Evolutionary conservation across 2,888 invertebrate genomes (phyloP).

Genomic region (Cremastinae sp.): DNA sequence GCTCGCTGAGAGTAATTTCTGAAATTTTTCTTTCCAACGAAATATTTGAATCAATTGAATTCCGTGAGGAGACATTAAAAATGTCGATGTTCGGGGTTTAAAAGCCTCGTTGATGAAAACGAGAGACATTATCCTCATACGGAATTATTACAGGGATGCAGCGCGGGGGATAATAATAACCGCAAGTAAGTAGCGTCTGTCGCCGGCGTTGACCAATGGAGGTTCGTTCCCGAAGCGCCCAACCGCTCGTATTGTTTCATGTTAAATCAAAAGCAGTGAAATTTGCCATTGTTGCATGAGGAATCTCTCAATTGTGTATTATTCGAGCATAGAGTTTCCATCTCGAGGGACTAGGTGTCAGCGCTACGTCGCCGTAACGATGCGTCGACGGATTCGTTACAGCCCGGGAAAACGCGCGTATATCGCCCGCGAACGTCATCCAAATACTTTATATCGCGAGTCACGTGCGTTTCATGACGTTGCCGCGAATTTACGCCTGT

Average conservation of each 20-base stretch:
- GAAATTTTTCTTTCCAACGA: too few relatives aligned
- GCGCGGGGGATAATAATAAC: slow-evolving; percentile 54
- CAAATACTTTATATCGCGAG: slow-evolving; percentile 40
- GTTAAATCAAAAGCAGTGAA: slow-evolving; percentile 76
- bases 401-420: neutral
- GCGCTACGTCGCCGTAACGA: slow-evolving; percentile 47
- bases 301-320: slow-evolving; percentile 35
- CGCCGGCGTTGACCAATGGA: slow-evolving; percentile 52
- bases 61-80: slow-evolving; percentile 15
- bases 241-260: slow-evolving; percentile 66
- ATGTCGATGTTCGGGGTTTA: slow-evolving; percentile 45
- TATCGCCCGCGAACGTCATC: slow-evolving; percentile 18
- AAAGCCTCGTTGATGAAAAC: slow-evolving; percentile 27
- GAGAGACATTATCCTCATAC: slow-evolving; percentile 56
- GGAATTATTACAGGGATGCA: slow-evolving; percentile 66
- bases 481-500: slow-evolving; percentile 12
- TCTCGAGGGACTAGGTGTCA: slow-evolving; percentile 28
- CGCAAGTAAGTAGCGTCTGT: slow-evolving; percentile 70
- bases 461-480: slow-evolving; percentile 32
- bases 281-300: slow-evolving; percentile 70
- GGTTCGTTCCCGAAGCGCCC: neutral
- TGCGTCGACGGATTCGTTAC: slow-evolving; percentile 29
- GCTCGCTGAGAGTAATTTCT: too few relatives aligned
- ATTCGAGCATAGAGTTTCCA: slow-evolving; percentile 5
- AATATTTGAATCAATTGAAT: neutral